Conservation (phyloP, 1,140 invertebrate genomes). For the Steinernema khuongi region DNA sequence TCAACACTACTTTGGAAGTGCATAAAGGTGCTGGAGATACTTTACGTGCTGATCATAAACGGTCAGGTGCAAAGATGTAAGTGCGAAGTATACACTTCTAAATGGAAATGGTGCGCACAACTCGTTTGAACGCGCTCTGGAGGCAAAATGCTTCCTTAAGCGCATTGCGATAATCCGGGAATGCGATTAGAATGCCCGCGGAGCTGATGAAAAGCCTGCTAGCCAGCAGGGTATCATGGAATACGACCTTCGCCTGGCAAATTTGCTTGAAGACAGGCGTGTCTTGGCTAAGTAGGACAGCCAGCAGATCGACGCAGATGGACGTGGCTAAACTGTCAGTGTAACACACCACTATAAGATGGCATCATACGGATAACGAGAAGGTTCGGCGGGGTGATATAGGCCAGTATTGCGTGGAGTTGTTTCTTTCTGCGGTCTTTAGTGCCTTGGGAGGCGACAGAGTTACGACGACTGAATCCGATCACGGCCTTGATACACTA, state of each 20-base stretch:
- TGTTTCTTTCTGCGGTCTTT: background rate
- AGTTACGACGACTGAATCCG: background rate
- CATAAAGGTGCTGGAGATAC: no score
- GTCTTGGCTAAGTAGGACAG: background rate
- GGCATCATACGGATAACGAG: background rate
- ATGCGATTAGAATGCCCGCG: background rate
- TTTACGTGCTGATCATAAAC: no score
- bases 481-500: background rate
- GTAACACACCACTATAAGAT: background rate
- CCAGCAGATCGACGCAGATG: background rate
- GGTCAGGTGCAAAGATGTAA: no score
- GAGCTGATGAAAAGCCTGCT: background rate
- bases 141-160: no score
- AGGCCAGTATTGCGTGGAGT: background rate
- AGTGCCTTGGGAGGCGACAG: background rate
- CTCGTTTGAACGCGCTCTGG: no score
- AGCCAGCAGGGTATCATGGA: background rate
- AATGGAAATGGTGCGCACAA: no score
- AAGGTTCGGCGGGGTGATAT: constrained; percentile 1
- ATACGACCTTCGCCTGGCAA: background rate
- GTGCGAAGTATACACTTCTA: no score
- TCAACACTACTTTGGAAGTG: no score
- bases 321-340: background rate
- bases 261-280: background rate
- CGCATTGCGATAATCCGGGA: background rate